Conservation (phyloP, 2,113 vertebrate genomes). For the Stigmatopora argus region DNA sequence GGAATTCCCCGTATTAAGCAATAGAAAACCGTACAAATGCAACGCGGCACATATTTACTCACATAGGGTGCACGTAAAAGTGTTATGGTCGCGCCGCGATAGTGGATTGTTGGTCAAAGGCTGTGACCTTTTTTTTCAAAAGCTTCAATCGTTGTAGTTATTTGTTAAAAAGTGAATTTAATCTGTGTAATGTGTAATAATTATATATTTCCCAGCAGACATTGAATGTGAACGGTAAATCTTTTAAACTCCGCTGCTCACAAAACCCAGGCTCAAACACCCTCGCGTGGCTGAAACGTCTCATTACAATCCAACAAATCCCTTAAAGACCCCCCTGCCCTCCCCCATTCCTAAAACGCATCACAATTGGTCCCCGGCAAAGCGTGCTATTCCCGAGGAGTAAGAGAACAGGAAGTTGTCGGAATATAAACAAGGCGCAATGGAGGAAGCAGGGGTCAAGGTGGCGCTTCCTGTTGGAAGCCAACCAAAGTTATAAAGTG, state of each 20-base stretch:
- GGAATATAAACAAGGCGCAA: conserved; percentile 68
- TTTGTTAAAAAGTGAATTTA: too few species aligned
- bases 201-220: background rate
- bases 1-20: too few species aligned
- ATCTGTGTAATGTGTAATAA: too few species aligned
- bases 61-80: too few species aligned
- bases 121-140: too few species aligned
- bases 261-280: conserved; percentile 54
- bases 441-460: conserved; percentile 73
- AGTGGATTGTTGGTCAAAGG: too few species aligned
- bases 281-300: conserved; percentile 61
- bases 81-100: too few species aligned
- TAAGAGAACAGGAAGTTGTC: conserved; percentile 68
- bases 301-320: conserved; percentile 36
- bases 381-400: conserved; percentile 52
- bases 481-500: conserved; percentile 38
- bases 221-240: conserved; percentile 11
- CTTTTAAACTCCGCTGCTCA: conserved; percentile 18
- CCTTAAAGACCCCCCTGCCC: conserved; percentile 26
- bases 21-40: too few species aligned
- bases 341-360: conserved; percentile 32
- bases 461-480: conserved; percentile 71
- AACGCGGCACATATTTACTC: too few species aligned
- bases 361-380: conserved; percentile 30
- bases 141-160: too few species aligned